A percentile compares a stretch with the other conserved stretches of the same genome.
These are phyloP conservation scores for Apteryx mantelli DNA, from an alignment of 2,113 vertebrate species.

Conservation along the genomic window DNA sequence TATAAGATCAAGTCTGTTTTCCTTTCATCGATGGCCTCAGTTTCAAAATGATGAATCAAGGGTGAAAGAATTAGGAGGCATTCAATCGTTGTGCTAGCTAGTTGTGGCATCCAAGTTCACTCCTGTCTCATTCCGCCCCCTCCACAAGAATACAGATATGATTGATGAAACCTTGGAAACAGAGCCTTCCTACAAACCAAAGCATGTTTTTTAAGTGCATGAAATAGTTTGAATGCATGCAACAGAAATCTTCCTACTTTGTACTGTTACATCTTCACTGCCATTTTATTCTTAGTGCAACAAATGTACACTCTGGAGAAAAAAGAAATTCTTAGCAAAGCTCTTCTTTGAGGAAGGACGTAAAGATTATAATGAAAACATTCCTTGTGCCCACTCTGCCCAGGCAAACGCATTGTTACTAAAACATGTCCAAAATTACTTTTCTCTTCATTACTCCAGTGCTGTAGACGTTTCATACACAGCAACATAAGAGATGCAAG, in stretches of 20 bases:
- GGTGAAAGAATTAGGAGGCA: background rate
- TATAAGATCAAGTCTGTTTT: background rate
- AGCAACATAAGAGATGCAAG: background rate
- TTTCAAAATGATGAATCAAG: background rate
- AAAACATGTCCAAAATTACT: background rate
- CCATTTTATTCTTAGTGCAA: background rate
- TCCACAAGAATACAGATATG: background rate
- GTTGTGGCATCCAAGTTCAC: background rate
- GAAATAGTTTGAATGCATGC: background rate
- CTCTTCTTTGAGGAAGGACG: background rate
- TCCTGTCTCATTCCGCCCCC: background rate
- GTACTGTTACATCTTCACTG: background rate
- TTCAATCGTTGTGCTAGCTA: background rate
- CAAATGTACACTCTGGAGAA: background rate
- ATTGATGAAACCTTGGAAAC: constrained; percentile 42
- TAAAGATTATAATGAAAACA: background rate
- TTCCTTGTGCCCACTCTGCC: background rate
- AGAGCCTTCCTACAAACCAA: constrained; percentile 11
- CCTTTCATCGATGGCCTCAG: background rate
- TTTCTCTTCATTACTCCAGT: background rate
- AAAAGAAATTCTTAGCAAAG: background rate
- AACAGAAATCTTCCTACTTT: background rate
- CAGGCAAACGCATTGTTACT: background rate
- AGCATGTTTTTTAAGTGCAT: background rate
- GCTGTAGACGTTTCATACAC: background rate